Evolutionary conservation across 2,113 vertebrate species (phyloP), one percentile per base, ranked within the genome.

Genomic region (Serinus canaria): DNA sequence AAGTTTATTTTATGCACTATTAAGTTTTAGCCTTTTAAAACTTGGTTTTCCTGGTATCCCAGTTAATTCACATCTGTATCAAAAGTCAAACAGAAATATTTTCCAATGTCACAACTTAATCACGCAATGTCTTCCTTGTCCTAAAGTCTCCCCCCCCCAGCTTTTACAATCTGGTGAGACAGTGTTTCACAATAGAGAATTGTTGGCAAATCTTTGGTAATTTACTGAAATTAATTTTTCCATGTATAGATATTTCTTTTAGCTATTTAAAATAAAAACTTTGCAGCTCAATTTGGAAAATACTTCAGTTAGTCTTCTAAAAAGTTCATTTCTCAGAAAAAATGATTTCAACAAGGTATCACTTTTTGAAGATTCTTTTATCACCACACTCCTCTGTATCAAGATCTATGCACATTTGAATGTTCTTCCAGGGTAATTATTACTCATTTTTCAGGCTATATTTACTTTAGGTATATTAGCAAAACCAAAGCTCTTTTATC

Each of bases 111-210:
- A 33, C 3, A 33, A 76, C 49, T 41, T 64, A 39, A 82, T 31
- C 28, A 21, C 12, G 15, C 6, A 20, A 8, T 0, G 0, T 56
- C 83, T 53, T 83, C 20, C 31, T 49, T 18, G 33, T 10, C 28
- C 55, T 63, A n/a, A 58, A 60, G 77, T 10, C 7, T 18, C 64
- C 39, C 46, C 12, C 12, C 21, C 11, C 7, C 20, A 66, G n/a
- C 31, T 90, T 49, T 69, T n/a, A 44, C 25, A 44, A 44, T 41
- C 44, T 58, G 53, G 24, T 44, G 35, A 86, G 50, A 63, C 11
- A 6, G 6, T 23, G 9, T n/a, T 76, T 58, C n/a, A 74, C 2
- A 1, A 44, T 0, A 73, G 31, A 4, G 35, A 86, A 50, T 0
- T 18, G 25, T 25, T 66, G 24, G 33, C 22, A 59, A 68, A 44